Evolutionary conservation across 2,888 invertebrate species (phyloP).

Genomic region (Yponomeuta malinellus): DNA sequence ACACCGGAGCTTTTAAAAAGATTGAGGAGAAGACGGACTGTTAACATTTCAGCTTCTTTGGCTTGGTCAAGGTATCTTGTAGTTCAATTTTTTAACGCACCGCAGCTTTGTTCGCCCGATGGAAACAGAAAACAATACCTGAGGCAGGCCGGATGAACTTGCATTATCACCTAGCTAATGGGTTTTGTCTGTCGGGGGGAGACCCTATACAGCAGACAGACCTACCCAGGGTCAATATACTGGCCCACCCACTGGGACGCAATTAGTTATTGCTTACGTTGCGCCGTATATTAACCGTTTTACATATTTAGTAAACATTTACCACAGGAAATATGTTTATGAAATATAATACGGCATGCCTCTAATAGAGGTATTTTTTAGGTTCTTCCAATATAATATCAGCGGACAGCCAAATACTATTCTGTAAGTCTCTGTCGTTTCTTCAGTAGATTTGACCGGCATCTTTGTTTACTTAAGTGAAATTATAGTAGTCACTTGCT

Average conservation of each 20-base stretch:
- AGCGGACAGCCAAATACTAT: no score
- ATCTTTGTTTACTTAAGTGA: no score
- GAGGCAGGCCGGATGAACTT: conserved; percentile 53
- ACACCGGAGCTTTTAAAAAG: neutral
- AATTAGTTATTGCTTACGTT: neutral
- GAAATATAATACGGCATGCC: no score
- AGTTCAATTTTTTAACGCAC: conserved; percentile 31
- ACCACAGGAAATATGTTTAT: no score
- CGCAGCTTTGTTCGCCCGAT: conserved; percentile 52
- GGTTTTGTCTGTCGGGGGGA: conserved; percentile 59
- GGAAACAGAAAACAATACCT: conserved; percentile 71
- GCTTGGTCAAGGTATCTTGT: neutral
- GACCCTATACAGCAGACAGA: neutral
- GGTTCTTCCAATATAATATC: no score
- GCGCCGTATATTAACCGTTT: no score
- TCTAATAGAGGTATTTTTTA: no score
- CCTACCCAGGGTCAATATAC: neutral
- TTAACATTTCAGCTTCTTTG: neutral
- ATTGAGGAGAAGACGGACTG: neutral
- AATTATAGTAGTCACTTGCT: no score
- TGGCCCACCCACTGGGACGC: neutral
- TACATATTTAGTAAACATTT: no score
- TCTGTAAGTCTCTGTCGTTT: no score
- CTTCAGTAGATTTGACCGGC: no score
- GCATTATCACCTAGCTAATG: conserved; percentile 72